A percentile compares a stretch with the other conserved stretches of the same genome.
Conservation (phyloP, 1,140 invertebrate genomes). For the Monochamus saltuarius region DNA sequence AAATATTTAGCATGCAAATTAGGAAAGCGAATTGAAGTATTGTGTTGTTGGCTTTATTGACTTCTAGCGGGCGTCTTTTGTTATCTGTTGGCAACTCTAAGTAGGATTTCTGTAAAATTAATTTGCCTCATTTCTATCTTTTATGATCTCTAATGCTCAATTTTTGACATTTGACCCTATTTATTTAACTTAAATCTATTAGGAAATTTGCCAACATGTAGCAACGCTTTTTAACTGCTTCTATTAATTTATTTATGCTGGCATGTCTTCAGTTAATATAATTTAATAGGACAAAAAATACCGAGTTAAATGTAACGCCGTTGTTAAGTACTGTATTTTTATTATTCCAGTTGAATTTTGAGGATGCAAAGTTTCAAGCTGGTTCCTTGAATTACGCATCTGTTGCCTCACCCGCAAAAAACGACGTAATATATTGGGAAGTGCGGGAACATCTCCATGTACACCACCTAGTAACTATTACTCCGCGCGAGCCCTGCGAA, state of each 20-base stretch:
- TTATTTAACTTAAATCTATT: constrained; percentile 14
- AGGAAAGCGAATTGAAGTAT: too few relatives aligned
- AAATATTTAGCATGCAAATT: too few relatives aligned
- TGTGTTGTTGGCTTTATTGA: too few relatives aligned
- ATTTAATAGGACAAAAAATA: not conserved
- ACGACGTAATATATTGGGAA: constrained; percentile 36
- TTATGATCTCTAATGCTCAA: not conserved
- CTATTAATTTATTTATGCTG: constrained; percentile 5
- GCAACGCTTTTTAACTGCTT: not conserved
- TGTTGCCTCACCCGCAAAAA: constrained; percentile 24
- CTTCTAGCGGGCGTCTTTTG: too few relatives aligned
- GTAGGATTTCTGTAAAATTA: not conserved
- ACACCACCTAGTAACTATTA: constrained; percentile 27
- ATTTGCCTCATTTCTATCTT: constrained; percentile 1
- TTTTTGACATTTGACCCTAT: not conserved
- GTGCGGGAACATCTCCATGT: constrained; percentile 31
- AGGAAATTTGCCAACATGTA: constrained; percentile 13
- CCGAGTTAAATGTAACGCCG: not conserved
- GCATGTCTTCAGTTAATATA: not conserved
- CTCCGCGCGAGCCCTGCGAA: constrained; percentile 33
- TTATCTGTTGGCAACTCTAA: not conserved
- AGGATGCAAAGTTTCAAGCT: constrained; percentile 33
- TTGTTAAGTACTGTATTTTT: not conserved
- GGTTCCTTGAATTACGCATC: constrained; percentile 23
- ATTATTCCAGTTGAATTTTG: constrained; percentile 37